These are phyloP conservation scores for Zelleria hepariella DNA, from an alignment of 2,888 invertebrate species.

Conservation along the genomic window DNA sequence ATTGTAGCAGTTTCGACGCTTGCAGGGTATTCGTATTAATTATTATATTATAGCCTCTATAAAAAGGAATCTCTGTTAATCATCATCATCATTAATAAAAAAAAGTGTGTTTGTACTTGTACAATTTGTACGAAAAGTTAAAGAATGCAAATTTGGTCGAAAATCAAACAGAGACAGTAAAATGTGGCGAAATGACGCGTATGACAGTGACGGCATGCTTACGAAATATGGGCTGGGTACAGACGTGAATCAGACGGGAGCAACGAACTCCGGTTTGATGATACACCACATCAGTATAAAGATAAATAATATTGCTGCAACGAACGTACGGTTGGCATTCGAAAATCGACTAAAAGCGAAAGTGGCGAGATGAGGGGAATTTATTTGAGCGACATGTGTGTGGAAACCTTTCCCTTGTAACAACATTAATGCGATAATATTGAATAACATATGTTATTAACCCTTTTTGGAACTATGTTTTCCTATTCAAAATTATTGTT, in stretches of 20 bases:
- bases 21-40: background rate
- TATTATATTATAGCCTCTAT: background rate
- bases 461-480: too few species aligned
- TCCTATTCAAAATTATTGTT: too few species aligned
- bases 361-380: background rate
- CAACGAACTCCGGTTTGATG: conserved; percentile 31
- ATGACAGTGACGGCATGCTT: background rate
- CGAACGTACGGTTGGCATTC: background rate
- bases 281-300: conserved; percentile 1
- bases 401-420: too few species aligned
- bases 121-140: background rate
- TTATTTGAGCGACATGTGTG: background rate
- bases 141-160: background rate
- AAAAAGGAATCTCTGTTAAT: background rate
- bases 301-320: background rate
- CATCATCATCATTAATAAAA: background rate
- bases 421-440: background rate
- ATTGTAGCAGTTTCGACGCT: background rate
- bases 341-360: background rate
- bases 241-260: conserved; percentile 40
- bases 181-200: background rate
- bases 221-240: conserved; percentile 27
- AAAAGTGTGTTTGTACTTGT: background rate
- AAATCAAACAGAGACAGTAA: background rate
- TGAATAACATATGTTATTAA: too few species aligned